Evolutionary conservation across 2,797 vertebrate species (phyloP).

Genomic region (Heterohyrax brucei): DNA sequence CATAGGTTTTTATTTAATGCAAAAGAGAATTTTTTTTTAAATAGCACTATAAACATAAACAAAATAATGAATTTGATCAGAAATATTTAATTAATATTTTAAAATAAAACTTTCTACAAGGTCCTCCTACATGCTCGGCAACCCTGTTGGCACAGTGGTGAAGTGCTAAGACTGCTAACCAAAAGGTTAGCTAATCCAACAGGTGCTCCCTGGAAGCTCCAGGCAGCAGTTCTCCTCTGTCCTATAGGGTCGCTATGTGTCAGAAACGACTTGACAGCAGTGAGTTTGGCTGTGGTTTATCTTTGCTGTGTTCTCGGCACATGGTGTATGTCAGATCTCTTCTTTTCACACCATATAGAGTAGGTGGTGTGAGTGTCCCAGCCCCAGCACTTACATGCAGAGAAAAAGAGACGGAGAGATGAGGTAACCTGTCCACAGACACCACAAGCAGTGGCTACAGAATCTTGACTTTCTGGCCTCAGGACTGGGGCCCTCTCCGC

Average conservation of each 20-base stretch:
- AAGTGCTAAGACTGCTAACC: too few relatives aligned
- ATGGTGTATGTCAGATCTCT: slow-evolving; percentile 26
- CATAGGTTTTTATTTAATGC: slow-evolving; percentile 47
- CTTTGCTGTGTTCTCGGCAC: neutral
- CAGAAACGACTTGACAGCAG: too few relatives aligned
- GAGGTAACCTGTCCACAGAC: slow-evolving; percentile 40
- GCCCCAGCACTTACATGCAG: neutral
- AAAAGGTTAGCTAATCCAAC: too few relatives aligned
- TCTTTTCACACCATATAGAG: slow-evolving; percentile 20
- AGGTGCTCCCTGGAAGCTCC: too few relatives aligned
- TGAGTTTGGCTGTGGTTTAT: too few relatives aligned
- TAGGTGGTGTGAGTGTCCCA: neutral
- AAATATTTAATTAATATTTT: slow-evolving; percentile 61
- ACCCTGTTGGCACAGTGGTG: too few relatives aligned
- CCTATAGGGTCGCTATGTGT: too few relatives aligned
- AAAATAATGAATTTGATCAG: slow-evolving; percentile 63
- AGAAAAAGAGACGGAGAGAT: slow-evolving; percentile 36
- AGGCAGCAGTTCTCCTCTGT: too few relatives aligned
- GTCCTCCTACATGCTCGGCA: neutral
- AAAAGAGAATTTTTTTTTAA: slow-evolving; percentile 50
- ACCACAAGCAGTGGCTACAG: neutral
- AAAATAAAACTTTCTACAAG: slow-evolving; percentile 54
- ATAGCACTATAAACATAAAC: slow-evolving; percentile 57
- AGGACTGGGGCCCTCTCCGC: neutral
- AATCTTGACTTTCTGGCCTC: slow-evolving; percentile 16